Evolutionary conservation across 2,113 vertebrate species (phyloP).

Genomic region (Peromyscus polionotus): DNA sequence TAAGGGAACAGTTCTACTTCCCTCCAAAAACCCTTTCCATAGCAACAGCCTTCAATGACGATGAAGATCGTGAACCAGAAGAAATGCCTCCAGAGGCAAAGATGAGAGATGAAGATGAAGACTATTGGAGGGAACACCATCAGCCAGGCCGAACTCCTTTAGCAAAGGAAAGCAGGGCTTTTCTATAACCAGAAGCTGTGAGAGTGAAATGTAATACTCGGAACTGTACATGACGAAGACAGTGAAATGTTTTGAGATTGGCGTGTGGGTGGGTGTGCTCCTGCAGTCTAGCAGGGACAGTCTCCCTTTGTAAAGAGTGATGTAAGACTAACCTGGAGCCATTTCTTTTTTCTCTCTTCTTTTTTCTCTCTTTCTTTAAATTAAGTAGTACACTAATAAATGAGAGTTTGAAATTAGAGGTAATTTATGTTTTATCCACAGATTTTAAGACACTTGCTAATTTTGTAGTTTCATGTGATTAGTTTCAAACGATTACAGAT

Average conservation of each 20-base stretch:
- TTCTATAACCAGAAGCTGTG: slow-evolving; percentile 98
- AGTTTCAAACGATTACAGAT: slow-evolving; percentile 89
- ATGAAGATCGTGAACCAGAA: slow-evolving; percentile 93
- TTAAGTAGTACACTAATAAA: slow-evolving; percentile 79
- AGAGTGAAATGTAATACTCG: slow-evolving; percentile 96
- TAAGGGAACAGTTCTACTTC: neutral
- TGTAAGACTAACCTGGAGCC: slow-evolving; percentile 89
- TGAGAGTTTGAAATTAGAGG: slow-evolving; percentile 89
- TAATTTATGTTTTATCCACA: slow-evolving; percentile 91
- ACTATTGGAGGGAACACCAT: slow-evolving; percentile 98
- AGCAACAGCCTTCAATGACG: slow-evolving; percentile 80
- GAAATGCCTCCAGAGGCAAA: slow-evolving; percentile 99
- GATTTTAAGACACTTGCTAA: slow-evolving; percentile 91
- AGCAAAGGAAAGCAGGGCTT: slow-evolving; percentile 99
- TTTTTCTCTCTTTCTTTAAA: slow-evolving; percentile 74
- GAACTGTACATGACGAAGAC: slow-evolving; percentile 90
- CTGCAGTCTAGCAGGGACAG: slow-evolving; percentile 87
- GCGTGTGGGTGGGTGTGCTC: slow-evolving; percentile 82
- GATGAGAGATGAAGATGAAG: slow-evolving; percentile 95
- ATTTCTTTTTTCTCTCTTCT: slow-evolving; percentile 78
- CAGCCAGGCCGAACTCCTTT: slow-evolving; percentile 98
- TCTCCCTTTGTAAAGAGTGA: slow-evolving; percentile 89
- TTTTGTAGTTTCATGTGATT: slow-evolving; percentile 90
- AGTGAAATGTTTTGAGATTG: slow-evolving; percentile 87
- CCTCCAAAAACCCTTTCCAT: neutral